Base-by-base conservation (phyloP, 2,888 invertebrate genomes). In the Thumatha senex region DNA sequence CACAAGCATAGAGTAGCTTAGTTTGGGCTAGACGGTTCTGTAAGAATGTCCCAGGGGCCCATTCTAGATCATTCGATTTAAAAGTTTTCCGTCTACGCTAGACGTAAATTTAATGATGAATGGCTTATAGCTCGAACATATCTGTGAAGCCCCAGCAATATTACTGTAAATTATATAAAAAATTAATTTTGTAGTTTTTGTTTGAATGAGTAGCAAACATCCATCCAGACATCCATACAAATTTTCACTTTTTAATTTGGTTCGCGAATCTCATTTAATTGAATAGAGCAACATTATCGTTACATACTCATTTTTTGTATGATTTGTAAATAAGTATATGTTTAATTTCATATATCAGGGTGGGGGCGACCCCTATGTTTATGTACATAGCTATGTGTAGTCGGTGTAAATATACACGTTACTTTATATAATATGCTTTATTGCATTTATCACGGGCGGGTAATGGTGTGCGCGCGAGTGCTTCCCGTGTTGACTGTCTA, bases 291-390 rank as follows among this genome's bases (percentile, higher is more conserved):
- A 56, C 46, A 66, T 65, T 70, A 70, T 76, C 75, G 80, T 83
- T 82, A 79, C 74, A 80, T 80, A 82, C 80, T 80, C 76, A 76
- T 73, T 24, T 72, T 71, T 73, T 74, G 70, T 74, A 79, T 68
- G 71, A 78, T 76, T 75, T 87, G 84, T 88, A 87, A 78, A 86
- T 86, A 86, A 75, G 67, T 74, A 70, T 63, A 67, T 68, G 49
- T 56, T 64, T 65, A 53, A 54, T 51, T 78, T 74, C 70, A 80
- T 84, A 82, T 82, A 80, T 83, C 81, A 75, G 65, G 61, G 62
- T 47, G 47, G 60, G 45, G 15, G 29, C 18, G 11, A 29, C 39
- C 39, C 53, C 54, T 43, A 48, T 53, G 41, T 48, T 56, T 60
- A 55, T 69, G 69, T 68, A 68, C 56, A 67, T 68, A 69, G 36